Percentiles rank a stretch among this genome's conserved stretches.
Evolutionary conservation across 2,113 vertebrate genomes (phyloP).

Genomic region (Nettapus auritus): DNA sequence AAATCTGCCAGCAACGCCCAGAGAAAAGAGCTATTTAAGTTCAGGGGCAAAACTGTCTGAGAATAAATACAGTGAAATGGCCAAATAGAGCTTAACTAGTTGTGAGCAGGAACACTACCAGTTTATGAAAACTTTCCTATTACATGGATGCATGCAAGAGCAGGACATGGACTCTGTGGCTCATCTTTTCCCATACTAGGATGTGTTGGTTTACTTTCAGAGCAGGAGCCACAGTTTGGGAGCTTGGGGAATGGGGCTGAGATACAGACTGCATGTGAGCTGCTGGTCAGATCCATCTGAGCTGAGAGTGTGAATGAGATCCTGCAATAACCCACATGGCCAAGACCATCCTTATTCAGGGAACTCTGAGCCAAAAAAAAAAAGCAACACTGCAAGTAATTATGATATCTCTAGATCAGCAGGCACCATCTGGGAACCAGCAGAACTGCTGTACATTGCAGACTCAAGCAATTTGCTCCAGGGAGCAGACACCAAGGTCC

Average conservation of each 20-base stretch:
- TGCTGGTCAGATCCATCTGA: background rate
- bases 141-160: background rate
- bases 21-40: background rate
- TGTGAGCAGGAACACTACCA: background rate
- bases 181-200: background rate
- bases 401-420: background rate
- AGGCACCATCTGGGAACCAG: background rate
- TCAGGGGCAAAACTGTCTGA: background rate
- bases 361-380: background rate
- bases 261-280: background rate
- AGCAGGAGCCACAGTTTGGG: background rate
- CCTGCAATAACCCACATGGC: background rate
- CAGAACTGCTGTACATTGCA: background rate
- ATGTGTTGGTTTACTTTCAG: background rate
- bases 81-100: background rate
- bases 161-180: background rate
- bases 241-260: background rate
- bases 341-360: background rate
- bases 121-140: accelerated
- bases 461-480: background rate
- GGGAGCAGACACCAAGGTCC: background rate
- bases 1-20: background rate
- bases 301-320: background rate
- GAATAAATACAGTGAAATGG: background rate
- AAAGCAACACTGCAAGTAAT: background rate